Conservation (phyloP, 2,888 invertebrate genomes). For the Dasysyrphus albostriatus region DNA sequence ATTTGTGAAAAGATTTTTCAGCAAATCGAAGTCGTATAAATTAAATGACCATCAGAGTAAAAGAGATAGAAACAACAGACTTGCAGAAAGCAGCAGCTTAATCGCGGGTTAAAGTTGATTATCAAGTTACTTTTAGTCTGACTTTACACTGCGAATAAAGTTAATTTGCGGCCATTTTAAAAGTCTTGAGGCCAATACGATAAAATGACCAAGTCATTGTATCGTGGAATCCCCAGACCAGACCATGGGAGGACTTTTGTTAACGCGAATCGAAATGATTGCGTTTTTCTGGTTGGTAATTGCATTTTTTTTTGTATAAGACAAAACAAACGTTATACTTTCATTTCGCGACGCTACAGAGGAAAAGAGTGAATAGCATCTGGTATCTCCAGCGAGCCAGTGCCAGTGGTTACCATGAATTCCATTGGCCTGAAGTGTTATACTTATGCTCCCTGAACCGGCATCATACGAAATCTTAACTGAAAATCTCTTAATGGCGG, state of each 20-base stretch:
- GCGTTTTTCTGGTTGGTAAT: conserved; percentile 20
- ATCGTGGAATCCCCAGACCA: background rate
- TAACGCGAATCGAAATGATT: conserved; percentile 34
- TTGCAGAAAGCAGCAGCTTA: conserved; percentile 5
- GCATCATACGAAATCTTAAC: conserved; percentile 49
- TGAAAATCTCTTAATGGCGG: conserved; percentile 58
- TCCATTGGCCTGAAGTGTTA: conserved; percentile 19
- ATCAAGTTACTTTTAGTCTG: conserved; percentile 32
- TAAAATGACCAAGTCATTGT: conserved; percentile 51
- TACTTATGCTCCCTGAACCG: conserved; percentile 35
- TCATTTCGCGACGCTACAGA: conserved; percentile 45
- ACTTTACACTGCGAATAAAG: conserved; percentile 41
- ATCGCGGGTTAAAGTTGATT: conserved; percentile 52
- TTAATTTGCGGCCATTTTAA: conserved; percentile 39
- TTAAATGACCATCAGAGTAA: background rate
- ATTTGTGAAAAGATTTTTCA: conserved; percentile 8
- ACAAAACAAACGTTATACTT: conserved; percentile 58
- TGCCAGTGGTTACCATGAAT: conserved; percentile 40
- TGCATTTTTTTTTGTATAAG: background rate
- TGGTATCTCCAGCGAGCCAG: background rate
- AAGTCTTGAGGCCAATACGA: background rate
- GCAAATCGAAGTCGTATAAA: background rate
- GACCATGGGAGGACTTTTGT: conserved; percentile 47
- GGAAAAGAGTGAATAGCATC: conserved; percentile 23
- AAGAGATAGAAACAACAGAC: conserved; percentile 43